Evolutionary conservation across 2,113 vertebrate genomes (phyloP), one percentile per base, ranked within the genome.

Genomic region (Procavia capensis): DNA sequence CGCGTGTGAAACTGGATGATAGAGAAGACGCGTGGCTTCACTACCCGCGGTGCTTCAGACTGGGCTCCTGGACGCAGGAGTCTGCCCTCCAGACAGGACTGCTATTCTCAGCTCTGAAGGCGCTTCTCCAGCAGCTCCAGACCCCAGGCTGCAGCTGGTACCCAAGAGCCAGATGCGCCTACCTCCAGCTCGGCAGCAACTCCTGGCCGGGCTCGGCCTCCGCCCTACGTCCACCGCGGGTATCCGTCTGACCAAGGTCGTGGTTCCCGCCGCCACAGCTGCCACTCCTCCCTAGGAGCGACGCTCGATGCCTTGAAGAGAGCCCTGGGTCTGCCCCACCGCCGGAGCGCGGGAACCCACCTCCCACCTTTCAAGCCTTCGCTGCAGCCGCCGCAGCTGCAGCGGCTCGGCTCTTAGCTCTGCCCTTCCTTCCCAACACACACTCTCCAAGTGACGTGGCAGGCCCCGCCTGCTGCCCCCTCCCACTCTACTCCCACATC

Each of bases 391-490:
- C 97, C 3, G 85, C 91, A 68, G 61, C 94, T 92, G 93, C 97
- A 83, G 95, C 84, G 22, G 86, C 94, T 75, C 82, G n/a, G 93
- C 95, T 96, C 94, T 92, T 47, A 0, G 96, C 93, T 95, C 96
- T 93, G 93, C 87, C 93, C 95, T 95, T 96, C 94, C 91, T 97
- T 90, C 93, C 89, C 95, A 91, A 87, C 96, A 90, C 95, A 90
- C 97, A 88, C 96, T 95, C 94, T 76, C 90, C 80, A 63, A 95
- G 92, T 98, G 97, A 98, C 97, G 97, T 97, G 95, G 90, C 96
- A 96, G 95, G 95, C 97, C 97, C 96, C 97, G 97, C 97, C 97
- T 66, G 91, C 97, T 95, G 95, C 97, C 97, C 97, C 96, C 96
- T 96, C 97, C 97, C 93, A 94, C 91, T 94, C 95, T 76, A 89